These are phyloP conservation scores for Coptodon rendalli DNA, from an alignment of 2,113 vertebrate genomes.

Conservation along the genomic window DNA sequence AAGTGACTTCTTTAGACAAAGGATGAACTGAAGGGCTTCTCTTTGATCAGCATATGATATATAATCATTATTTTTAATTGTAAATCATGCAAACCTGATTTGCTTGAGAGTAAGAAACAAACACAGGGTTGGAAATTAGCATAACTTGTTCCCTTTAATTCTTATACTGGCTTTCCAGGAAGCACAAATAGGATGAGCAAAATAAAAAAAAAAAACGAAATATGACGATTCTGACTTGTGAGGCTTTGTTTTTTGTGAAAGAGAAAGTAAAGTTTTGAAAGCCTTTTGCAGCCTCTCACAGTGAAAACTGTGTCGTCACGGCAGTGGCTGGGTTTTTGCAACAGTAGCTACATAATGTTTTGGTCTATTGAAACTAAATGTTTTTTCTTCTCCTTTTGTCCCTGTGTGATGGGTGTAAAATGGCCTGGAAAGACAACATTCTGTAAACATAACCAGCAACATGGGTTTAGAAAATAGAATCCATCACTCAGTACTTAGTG, in stretches of 20 bases:
- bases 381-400: neutral
- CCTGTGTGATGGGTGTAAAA: neutral
- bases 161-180: neutral
- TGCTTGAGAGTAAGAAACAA: neutral
- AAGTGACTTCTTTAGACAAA: neutral
- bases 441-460: neutral
- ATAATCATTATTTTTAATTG: neutral
- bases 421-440: neutral
- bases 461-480: neutral
- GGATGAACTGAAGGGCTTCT: neutral
- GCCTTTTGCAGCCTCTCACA: neutral
- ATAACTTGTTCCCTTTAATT: neutral
- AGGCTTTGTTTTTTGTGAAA: neutral
- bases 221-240: neutral
- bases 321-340: neutral
- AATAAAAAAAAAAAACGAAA: fast-evolving
- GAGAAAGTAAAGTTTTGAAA: neutral
- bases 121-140: neutral
- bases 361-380: neutral
- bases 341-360: neutral
- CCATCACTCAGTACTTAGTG: neutral
- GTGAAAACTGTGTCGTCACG: neutral
- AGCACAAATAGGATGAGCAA: neutral
- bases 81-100: neutral
- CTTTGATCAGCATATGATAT: neutral